These are phyloP conservation scores for Gallinago nigripennis DNA, from an alignment of 2,797 vertebrate genomes.

Conservation along the genomic window DNA sequence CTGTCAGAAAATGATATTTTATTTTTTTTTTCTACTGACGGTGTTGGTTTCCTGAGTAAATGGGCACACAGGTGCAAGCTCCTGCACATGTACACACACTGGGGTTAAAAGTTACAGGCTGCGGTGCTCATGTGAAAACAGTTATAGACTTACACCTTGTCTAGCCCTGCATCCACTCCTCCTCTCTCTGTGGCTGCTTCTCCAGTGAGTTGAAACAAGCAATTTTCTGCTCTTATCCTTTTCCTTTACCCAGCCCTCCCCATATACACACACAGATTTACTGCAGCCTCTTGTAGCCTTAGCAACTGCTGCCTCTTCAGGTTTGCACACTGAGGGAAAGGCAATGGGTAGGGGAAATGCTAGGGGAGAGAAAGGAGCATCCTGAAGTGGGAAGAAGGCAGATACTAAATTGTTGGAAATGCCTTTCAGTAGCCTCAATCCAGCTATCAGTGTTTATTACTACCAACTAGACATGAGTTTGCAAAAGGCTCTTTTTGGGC, in stretches of 20 bases:
- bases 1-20: background rate
- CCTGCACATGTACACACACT: background rate
- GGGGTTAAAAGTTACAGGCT: background rate
- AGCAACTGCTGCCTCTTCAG: conserved; percentile 49
- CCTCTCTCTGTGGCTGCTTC: background rate
- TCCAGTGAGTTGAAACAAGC: conserved; percentile 1
- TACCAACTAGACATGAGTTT: background rate
- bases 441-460: background rate
- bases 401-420: background rate
- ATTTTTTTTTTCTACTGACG: background rate
- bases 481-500: background rate
- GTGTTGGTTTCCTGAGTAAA: background rate
- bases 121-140: background rate
- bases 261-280: background rate
- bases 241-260: conserved; percentile 1
- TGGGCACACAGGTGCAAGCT: background rate
- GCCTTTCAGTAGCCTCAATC: background rate
- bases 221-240: conserved; percentile 45
- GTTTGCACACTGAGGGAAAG: background rate
- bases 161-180: background rate
- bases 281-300: conserved; percentile 52
- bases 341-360: background rate
- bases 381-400: background rate
- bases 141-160: background rate
- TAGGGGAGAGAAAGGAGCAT: background rate